phyloP scores from a whole-genome alignment of 1,140 invertebrate genomes.

The Bicyclus anynana region DNA sequence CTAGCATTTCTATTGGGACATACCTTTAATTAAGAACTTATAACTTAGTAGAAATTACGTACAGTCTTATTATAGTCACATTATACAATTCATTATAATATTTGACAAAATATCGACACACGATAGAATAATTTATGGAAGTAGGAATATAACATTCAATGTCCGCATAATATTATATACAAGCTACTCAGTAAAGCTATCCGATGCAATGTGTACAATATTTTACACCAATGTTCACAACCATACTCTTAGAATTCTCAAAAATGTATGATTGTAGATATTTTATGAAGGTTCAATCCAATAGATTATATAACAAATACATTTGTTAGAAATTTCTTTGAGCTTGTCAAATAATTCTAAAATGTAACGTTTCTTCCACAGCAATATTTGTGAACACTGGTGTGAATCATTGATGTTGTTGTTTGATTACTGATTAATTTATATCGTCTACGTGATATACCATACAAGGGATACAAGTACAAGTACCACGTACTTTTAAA shows the following conservation, averaged over 20 bases:
- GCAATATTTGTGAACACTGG: too few relatives aligned
- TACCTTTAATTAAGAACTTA: constrained; percentile 32
- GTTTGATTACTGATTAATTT: neutral
- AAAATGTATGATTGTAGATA: too few relatives aligned
- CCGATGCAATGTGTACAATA: constrained; percentile 24
- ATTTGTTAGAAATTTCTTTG: too few relatives aligned
- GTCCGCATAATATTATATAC: constrained; percentile 26
- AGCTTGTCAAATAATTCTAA: too few relatives aligned
- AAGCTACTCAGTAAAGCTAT: constrained; percentile 29
- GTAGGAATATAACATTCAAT: constrained; percentile 18
- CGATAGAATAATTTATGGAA: constrained; percentile 10
- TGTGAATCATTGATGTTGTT: neutral
- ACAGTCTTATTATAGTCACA: constrained; percentile 62
- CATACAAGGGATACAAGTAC: neutral
- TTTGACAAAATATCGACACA: constrained; percentile 26
- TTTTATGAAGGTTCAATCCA: too few relatives aligned
- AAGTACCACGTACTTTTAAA: constrained; percentile 39
- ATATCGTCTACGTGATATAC: neutral
- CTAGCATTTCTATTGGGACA: constrained; percentile 63
- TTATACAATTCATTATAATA: constrained; percentile 29
- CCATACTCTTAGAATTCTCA: too few relatives aligned
- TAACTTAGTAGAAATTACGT: constrained; percentile 38
- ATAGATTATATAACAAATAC: too few relatives aligned
- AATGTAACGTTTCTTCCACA: too few relatives aligned
- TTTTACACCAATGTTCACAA: neutral